These are phyloP conservation scores for Cephus cinctus DNA, from an alignment of 1,140 invertebrate genomes.

Conservation along the genomic window DNA sequence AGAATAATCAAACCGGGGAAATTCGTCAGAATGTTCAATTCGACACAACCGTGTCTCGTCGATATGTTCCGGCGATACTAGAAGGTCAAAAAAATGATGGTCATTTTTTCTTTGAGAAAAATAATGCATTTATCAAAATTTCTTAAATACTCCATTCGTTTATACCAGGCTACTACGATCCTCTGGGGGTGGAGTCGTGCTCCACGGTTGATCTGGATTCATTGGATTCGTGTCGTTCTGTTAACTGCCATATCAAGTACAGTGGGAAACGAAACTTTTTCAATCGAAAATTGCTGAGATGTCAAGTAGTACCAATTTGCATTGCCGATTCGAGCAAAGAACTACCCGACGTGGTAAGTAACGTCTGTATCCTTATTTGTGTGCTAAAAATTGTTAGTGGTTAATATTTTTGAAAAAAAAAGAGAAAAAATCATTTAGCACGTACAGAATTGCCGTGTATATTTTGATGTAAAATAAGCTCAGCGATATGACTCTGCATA, in stretches of 20 bases:
- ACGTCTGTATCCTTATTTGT: too few relatives aligned
- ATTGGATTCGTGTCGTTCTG: slow-evolving; percentile 55
- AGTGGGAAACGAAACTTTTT: slow-evolving; percentile 51
- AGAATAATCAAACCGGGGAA: slow-evolving; percentile 14
- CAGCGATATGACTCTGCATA: too few relatives aligned
- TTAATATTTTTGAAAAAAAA: too few relatives aligned
- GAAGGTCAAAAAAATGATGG: slow-evolving; percentile 18
- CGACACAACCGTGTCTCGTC: slow-evolving; percentile 14
- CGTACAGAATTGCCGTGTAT: too few relatives aligned
- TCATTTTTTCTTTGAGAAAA: too few relatives aligned
- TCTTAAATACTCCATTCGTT: neutral
- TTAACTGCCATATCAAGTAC: slow-evolving; percentile 58
- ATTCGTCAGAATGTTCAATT: slow-evolving; percentile 16
- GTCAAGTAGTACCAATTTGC: slow-evolving; percentile 49
- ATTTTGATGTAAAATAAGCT: too few relatives aligned
- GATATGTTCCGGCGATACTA: slow-evolving; percentile 11
- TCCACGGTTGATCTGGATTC: slow-evolving; percentile 51
- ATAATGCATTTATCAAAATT: too few relatives aligned
- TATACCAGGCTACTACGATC: slow-evolving; percentile 19
- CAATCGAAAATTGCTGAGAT: slow-evolving; percentile 43
- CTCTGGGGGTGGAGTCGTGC: slow-evolving; percentile 39
- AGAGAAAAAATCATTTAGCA: too few relatives aligned
- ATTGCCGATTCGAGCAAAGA: slow-evolving; percentile 34
- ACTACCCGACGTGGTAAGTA: slow-evolving; percentile 39
- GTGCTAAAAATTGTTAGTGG: too few relatives aligned